Base-by-base conservation (phyloP, 2,113 vertebrate species). In the Bombycilla garrulus region DNA sequence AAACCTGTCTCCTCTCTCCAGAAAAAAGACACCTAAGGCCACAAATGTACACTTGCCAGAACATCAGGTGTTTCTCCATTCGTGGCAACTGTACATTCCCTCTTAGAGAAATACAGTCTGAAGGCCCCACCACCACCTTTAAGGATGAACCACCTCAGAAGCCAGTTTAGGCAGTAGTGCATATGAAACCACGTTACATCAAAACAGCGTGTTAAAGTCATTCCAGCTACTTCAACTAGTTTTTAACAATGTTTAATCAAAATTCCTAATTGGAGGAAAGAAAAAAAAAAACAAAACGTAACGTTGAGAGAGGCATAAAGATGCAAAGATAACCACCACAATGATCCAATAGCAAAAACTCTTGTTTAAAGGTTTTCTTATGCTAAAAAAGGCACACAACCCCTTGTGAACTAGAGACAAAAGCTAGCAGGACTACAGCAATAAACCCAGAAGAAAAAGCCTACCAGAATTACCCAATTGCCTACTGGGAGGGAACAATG, bases 341-440 rank as follows among this genome's bases (percentile, higher is more conserved):
- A 86, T 42, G 93, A 96, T 81, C 95, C 93, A 88, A 94, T 42
- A 95, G 91, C 86, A 95, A 96, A 97, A 97, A 86, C 83, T 96
- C 83, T 56, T 26, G 56, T 71, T 85, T 48, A 86, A 96, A 78
- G 67, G 62, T 95, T 96, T 97, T 97, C 96, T 97, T 97, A 97
- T 91, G 95, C 96, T 98, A 98, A 97, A 88, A 96, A 96, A 97
- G 97, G 95, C 94, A 97, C 92, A 97, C 97, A 97, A 98, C 96
- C 97, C 88, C 31, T 90, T 90, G 93, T 95, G 94, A 97, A 95
- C 97, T 97, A 97, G 95, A 97, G 93, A 98, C 97, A 97, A 98
- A 96, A 96, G 97, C 95, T 70, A 97, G 97, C 96, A 94, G 97
- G 86, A 89, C 90, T 92, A 96, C 61, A 97, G 96, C 97, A 97